These are phyloP conservation scores for Anabacerthia variegaticeps DNA, from an alignment of 2,797 vertebrate genomes.

Conservation along the genomic window DNA sequence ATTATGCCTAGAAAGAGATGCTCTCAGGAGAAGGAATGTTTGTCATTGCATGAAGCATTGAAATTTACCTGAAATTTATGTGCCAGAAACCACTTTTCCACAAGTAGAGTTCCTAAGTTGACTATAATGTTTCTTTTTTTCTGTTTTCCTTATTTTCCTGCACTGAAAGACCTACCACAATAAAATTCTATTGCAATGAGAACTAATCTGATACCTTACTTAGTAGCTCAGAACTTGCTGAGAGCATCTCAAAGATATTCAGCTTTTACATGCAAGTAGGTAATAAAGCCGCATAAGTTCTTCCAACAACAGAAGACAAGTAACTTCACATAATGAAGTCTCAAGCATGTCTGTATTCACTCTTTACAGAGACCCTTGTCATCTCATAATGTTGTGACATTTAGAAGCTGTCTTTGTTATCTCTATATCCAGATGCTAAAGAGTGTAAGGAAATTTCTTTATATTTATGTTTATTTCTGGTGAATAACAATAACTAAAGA, in stretches of 20 bases:
- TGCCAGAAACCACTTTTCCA: background rate
- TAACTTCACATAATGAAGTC: background rate
- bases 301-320: background rate
- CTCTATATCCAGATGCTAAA: background rate
- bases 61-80: background rate
- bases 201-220: background rate
- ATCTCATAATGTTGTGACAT: background rate
- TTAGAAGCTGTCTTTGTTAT: background rate
- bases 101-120: background rate
- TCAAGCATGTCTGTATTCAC: accelerated
- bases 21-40: background rate
- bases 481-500: background rate
- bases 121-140: background rate
- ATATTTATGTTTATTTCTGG: background rate
- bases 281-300: background rate
- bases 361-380: background rate
- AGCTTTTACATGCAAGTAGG: background rate
- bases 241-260: background rate
- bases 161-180: background rate
- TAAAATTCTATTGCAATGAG: background rate
- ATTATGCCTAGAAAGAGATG: background rate
- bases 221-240: background rate
- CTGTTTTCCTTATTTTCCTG: background rate
- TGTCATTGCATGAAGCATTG: background rate
- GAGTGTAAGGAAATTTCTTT: background rate